phyloP scores from a whole-genome alignment of 2,888 invertebrate species.

The Andrena flavipes region DNA sequence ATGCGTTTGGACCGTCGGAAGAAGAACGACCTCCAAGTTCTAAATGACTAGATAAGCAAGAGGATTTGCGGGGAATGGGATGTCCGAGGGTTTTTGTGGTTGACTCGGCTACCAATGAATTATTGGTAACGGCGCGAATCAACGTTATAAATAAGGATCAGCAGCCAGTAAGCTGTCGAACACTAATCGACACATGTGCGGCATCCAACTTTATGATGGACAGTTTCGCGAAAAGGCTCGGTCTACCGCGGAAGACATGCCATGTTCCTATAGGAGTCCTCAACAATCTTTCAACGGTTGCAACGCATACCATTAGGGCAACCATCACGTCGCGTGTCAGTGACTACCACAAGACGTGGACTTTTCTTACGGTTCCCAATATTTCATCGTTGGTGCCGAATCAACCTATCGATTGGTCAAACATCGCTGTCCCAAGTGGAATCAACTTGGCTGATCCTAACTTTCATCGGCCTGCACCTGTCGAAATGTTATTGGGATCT shows the following conservation, averaged over 20 bases:
- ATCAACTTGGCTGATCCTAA: neutral
- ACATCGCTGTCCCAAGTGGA: neutral
- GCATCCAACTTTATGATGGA: constrained; percentile 11
- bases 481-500: neutral
- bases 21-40: neutral
- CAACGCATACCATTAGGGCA: neutral
- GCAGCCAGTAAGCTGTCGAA: neutral
- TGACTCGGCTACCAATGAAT: neutral
- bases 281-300: neutral
- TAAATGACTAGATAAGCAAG: neutral
- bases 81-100: neutral
- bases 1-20: fast-evolving
- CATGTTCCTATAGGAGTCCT: neutral
- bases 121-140: neutral
- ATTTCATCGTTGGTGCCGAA: neutral
- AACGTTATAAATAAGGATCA: neutral
- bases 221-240: neutral
- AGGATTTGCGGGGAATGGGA: neutral
- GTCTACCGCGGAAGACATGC: neutral
- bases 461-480: neutral
- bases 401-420: neutral
- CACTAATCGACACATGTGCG: constrained; percentile 5
- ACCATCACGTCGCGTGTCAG: neutral
- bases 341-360: neutral
- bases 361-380: neutral